Conservation (phyloP, 2,888 invertebrate genomes). For the Drosophila affinis region DNA sequence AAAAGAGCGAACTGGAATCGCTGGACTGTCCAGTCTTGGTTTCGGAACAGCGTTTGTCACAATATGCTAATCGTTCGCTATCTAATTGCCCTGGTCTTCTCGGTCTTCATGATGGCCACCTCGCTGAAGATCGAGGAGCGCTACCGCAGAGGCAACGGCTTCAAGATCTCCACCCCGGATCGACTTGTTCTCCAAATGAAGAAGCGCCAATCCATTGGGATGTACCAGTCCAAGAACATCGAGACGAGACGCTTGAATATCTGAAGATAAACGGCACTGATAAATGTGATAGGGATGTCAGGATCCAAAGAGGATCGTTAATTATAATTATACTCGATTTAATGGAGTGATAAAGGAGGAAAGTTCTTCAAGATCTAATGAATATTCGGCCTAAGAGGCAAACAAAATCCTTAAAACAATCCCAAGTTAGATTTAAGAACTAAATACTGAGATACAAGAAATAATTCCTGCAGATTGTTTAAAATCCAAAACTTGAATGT, state of each 20-base stretch:
- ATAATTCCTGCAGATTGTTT: not conserved
- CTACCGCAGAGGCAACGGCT: conserved; percentile 31
- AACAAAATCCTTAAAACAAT: not conserved
- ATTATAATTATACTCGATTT: not conserved
- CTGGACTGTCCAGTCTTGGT: conserved; percentile 44
- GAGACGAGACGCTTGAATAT: conserved; percentile 22
- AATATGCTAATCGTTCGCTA: conserved; percentile 66
- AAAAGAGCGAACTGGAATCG: conserved; percentile 17
- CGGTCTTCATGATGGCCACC: conserved; percentile 70
- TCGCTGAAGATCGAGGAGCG: conserved; percentile 62
- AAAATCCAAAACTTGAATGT: not conserved
- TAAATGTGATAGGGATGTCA: conserved; percentile 9
- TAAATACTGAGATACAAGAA: not conserved
- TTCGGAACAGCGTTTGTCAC: conserved; percentile 27
- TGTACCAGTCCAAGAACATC: conserved; percentile 7
- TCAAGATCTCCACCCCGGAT: conserved; percentile 68
- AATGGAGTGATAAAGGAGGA: conserved; percentile 14
- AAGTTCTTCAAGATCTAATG: conserved; percentile 4
- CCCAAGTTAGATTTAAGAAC: not conserved
- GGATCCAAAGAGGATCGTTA: not conserved
- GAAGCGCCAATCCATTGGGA: conserved; percentile 2
- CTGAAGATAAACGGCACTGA: not conserved
- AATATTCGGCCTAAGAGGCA: conserved; percentile 30
- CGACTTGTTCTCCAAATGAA: conserved; percentile 61
- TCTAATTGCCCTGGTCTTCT: conserved; percentile 69